Evolutionary conservation across 2,113 vertebrate species (phyloP).

Genomic region (Oenanthe melanoleuca): DNA sequence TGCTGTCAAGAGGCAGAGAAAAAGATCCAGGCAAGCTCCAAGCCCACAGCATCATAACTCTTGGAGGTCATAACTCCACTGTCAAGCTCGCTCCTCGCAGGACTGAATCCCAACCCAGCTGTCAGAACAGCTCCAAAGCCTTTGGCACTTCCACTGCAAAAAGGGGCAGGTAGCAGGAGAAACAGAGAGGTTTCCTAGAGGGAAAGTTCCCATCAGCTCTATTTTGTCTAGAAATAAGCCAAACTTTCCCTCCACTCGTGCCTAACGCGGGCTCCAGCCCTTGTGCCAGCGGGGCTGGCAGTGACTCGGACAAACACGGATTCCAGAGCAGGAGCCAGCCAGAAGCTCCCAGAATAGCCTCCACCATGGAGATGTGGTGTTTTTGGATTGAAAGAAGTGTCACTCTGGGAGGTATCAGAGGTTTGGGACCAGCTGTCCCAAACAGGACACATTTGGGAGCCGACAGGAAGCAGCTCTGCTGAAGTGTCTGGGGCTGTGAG

Average conservation of each 20-base stretch:
- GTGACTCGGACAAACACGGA: neutral
- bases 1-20: neutral
- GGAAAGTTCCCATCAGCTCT: neutral
- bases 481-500: fast-evolving
- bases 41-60: neutral
- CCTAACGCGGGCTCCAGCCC: neutral
- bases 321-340: conserved; percentile 8
- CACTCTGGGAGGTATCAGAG: neutral
- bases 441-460: neutral
- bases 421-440: neutral
- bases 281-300: neutral
- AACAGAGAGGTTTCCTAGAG: neutral
- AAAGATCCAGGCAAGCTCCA: neutral
- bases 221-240: neutral
- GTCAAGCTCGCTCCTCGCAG: neutral
- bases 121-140: neutral
- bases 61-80: neutral
- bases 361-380: neutral
- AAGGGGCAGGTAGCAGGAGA: neutral
- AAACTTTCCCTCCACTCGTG: neutral
- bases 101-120: neutral
- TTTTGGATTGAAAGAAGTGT: neutral
- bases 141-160: neutral
- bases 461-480: neutral
- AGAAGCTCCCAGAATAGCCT: conserved; percentile 8